These are phyloP conservation scores for Heliconius sara DNA, from an alignment of 2,888 invertebrate genomes.

Conservation along the genomic window DNA sequence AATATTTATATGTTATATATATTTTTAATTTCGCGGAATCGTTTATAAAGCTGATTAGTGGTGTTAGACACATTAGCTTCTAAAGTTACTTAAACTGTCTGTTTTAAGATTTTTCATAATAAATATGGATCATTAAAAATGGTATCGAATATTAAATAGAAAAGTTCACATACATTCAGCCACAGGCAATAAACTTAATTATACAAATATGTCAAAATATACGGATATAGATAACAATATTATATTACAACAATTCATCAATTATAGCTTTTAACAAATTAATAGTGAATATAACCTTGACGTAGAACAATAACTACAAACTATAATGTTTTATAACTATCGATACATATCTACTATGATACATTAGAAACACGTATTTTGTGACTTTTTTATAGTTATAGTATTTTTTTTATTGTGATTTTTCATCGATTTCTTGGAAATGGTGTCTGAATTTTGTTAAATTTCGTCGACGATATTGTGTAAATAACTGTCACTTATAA, in stretches of 20 bases:
- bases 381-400: too few species aligned
- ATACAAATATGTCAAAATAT: neutral
- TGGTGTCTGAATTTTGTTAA: too few species aligned
- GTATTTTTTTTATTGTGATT: too few species aligned
- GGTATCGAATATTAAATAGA: neutral
- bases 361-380: neutral
- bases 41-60: too few species aligned
- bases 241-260: conserved; percentile 8
- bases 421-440: too few species aligned
- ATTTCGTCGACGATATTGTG: too few species aligned
- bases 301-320: neutral
- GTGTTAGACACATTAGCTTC: neutral
- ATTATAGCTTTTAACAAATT: conserved; percentile 5
- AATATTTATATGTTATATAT: too few species aligned
- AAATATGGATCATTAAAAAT: neutral
- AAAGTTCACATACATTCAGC: neutral
- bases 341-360: neutral
- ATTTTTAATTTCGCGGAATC: too few species aligned
- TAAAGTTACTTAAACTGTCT: neutral
- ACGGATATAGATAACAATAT: conserved; percentile 1
- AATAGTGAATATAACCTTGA: conserved; percentile 3
- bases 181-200: neutral
- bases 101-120: neutral
- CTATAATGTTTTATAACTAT: neutral
- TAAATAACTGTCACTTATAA: too few species aligned